Evolutionary conservation across 1,140 invertebrate species (phyloP).

Genomic region (Pseudomyrmex concolor): DNA sequence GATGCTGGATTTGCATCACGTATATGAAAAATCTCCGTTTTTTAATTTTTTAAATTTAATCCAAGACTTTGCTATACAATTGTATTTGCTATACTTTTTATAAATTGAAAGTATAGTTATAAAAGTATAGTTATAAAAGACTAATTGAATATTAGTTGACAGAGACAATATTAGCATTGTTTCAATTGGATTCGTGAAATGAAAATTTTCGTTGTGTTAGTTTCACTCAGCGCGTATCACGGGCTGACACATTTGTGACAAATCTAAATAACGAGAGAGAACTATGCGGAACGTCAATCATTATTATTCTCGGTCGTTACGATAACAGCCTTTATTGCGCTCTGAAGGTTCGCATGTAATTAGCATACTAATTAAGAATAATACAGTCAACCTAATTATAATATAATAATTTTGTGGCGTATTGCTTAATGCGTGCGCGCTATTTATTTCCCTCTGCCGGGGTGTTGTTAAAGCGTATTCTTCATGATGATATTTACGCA

Average conservation of each 20-base stretch:
- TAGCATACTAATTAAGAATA: slow-evolving; percentile 44
- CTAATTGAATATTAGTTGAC: not conserved
- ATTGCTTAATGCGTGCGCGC: slow-evolving; percentile 2
- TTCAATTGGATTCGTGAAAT: not conserved
- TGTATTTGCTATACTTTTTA: no score
- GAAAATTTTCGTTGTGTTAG: not conserved
- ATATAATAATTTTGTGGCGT: slow-evolving; percentile 40
- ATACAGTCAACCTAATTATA: slow-evolving; percentile 34
- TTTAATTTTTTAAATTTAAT: no score
- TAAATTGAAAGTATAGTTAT: no score
- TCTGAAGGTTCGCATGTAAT: slow-evolving; percentile 10
- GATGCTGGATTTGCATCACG: no score
- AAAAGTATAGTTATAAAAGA: not conserved
- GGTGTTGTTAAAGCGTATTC: not conserved
- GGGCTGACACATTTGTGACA: not conserved
- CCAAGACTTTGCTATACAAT: no score
- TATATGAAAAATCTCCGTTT: no score
- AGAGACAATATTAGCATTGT: not conserved
- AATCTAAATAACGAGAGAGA: not conserved
- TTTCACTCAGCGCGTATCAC: not conserved
- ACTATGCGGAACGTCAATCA: not conserved
- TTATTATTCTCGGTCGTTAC: slow-evolving; percentile 21
- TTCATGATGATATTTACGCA: slow-evolving; percentile 8
- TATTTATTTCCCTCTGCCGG: slow-evolving; percentile 19
- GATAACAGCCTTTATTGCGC: slow-evolving; percentile 4